Conservation (phyloP, 2,888 invertebrate species). For the Smittia sp. region DNA sequence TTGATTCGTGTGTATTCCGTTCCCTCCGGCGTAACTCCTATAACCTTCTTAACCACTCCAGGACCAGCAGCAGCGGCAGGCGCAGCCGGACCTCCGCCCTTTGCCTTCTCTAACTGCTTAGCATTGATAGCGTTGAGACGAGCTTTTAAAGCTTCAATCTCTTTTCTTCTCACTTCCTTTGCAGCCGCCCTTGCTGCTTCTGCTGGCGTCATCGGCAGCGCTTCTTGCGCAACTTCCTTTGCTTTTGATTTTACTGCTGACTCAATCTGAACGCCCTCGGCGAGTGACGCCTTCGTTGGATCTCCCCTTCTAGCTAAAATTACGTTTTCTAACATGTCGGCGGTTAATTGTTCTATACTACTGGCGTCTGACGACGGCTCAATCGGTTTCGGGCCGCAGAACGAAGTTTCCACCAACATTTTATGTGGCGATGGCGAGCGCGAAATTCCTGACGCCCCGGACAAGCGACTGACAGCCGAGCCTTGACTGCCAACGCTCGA, state of each 20-base stretch:
- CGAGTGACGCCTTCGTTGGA: slow-evolving; percentile 63
- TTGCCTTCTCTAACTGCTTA: slow-evolving; percentile 25
- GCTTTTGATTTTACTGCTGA: slow-evolving; percentile 47
- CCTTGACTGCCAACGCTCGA: slow-evolving; percentile 81
- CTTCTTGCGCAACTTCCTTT: background rate
- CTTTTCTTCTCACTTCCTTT: slow-evolving; percentile 24
- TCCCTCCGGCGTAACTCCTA: slow-evolving; percentile 52
- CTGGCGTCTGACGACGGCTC: slow-evolving; percentile 56
- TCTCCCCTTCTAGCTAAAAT: slow-evolving; percentile 62
- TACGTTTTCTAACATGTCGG: slow-evolving; percentile 59
- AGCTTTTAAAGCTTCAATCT: slow-evolving; percentile 35
- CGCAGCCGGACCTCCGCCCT: background rate
- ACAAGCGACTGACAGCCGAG: slow-evolving; percentile 61
- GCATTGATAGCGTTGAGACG: slow-evolving; percentile 30
- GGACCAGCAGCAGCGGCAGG: background rate
- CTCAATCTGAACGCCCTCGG: slow-evolving; percentile 60
- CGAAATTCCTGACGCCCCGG: slow-evolving; percentile 58
- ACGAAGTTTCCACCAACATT: slow-evolving; percentile 85
- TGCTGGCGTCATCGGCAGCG: slow-evolving; percentile 30
- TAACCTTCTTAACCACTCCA: slow-evolving; percentile 45
- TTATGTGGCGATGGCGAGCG: slow-evolving; percentile 87
- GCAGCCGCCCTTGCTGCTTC: slow-evolving; percentile 42
- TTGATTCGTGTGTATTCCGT: slow-evolving; percentile 65
- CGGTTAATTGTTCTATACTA: slow-evolving; percentile 55
- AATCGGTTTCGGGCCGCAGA: slow-evolving; percentile 79